Conservation (phyloP, 2,113 vertebrate genomes). For the Nannospalax galili region DNA sequence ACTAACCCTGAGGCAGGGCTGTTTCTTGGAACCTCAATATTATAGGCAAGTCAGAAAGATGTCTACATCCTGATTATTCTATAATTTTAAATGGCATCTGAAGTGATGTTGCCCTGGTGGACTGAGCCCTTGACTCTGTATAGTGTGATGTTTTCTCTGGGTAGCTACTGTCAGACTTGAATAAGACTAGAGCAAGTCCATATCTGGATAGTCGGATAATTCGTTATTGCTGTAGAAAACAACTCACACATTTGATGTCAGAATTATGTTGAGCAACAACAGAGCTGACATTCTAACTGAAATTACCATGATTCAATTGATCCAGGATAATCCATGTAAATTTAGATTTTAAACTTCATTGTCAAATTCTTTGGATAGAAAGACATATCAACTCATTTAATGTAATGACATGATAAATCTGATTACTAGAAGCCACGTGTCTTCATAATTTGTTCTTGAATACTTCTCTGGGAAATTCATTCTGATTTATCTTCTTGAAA, state of each 20-base stretch:
- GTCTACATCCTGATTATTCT: background rate
- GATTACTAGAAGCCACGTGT: conserved; percentile 27
- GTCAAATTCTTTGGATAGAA: conserved; percentile 28
- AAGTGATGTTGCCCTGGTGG: background rate
- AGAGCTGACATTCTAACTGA: background rate
- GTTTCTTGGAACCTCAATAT: background rate
- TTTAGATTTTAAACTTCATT: conserved; percentile 53
- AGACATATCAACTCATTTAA: background rate
- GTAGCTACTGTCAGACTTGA: background rate
- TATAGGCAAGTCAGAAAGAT: background rate
- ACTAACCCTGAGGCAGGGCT: no score
- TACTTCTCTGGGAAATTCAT: background rate
- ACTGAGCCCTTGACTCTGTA: background rate
- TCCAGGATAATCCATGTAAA: background rate
- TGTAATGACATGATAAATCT: background rate
- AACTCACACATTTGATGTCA: background rate
- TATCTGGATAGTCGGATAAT: background rate
- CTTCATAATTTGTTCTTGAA: background rate
- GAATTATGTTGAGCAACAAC: background rate
- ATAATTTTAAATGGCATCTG: background rate
- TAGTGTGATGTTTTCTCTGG: background rate
- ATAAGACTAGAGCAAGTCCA: background rate
- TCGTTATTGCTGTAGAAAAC: background rate
- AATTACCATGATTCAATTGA: background rate
- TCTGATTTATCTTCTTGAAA: conserved; percentile 24